These are phyloP conservation scores for Micromesistius poutassou DNA, from an alignment of 2,797 vertebrate genomes.

Conservation along the genomic window DNA sequence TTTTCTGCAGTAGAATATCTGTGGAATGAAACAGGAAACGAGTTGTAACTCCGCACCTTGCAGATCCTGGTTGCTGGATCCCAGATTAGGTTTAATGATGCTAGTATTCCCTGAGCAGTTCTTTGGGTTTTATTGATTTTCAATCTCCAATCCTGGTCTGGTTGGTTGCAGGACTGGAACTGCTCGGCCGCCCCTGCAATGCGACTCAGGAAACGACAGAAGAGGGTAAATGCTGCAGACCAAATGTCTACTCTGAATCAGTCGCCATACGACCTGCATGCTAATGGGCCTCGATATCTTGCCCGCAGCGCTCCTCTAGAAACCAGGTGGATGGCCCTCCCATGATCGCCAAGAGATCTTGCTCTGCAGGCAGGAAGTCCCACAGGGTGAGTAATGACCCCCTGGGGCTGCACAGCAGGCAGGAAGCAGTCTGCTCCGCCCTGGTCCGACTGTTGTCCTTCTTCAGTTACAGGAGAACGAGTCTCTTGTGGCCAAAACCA, in stretches of 20 bases:
- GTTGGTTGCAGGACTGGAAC: slow-evolving; percentile 86
- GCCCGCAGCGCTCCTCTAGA: slow-evolving; percentile 84
- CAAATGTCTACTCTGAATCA: neutral
- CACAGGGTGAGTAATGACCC: slow-evolving; percentile 71
- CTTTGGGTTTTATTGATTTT: neutral
- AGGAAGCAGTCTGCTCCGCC: neutral
- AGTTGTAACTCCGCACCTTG: neutral
- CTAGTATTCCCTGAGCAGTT: neutral
- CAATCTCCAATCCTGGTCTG: slow-evolving; percentile 4
- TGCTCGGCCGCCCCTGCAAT: slow-evolving; percentile 84
- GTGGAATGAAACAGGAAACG: neutral
- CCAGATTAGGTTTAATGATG: neutral
- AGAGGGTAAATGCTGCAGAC: slow-evolving; percentile 76
- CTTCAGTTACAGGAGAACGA: slow-evolving; percentile 79
- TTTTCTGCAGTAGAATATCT: neutral
- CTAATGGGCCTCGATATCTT: slow-evolving; percentile 6
- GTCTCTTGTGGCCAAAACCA: slow-evolving; percentile 91
- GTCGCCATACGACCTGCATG: neutral
- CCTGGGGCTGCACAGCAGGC: neutral
- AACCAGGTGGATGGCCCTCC: slow-evolving; percentile 87
- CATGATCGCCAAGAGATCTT: slow-evolving; percentile 79
- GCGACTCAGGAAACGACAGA: slow-evolving; percentile 89
- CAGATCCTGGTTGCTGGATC: neutral
- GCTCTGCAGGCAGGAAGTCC: slow-evolving; percentile 78
- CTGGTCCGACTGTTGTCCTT: neutral